Conservation (phyloP, 2,113 vertebrate genomes). For the Castor canadensis region DNA sequence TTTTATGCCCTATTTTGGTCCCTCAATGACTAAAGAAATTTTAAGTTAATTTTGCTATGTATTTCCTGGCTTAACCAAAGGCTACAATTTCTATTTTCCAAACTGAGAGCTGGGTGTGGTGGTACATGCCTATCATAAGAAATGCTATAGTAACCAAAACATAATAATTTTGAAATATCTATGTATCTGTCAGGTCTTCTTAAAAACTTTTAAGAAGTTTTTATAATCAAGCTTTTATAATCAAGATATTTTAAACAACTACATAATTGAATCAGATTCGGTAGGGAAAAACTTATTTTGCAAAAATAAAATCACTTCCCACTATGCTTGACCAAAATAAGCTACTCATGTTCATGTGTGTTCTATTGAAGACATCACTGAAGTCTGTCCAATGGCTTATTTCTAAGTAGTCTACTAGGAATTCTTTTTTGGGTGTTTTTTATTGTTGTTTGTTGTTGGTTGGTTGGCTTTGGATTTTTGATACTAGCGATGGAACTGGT, state of each 20-base stretch:
- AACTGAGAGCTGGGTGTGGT: too few relatives aligned
- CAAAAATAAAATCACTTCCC: slow-evolving; percentile 74
- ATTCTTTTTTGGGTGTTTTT: neutral
- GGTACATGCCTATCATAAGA: too few relatives aligned
- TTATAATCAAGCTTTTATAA: slow-evolving; percentile 75
- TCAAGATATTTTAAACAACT: slow-evolving; percentile 76
- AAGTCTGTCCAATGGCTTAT: slow-evolving; percentile 81
- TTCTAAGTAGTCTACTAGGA: slow-evolving; percentile 82
- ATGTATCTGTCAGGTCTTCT: slow-evolving; percentile 5
- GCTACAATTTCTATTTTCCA: slow-evolving; percentile 45
- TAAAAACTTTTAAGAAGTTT: slow-evolving; percentile 64
- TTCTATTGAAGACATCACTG: slow-evolving; percentile 80
- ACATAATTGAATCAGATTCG: slow-evolving; percentile 81
- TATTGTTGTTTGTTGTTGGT: neutral
- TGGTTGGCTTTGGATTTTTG: neutral
- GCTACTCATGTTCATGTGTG: slow-evolving; percentile 81
- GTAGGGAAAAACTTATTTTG: too few relatives aligned
- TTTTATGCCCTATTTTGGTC: slow-evolving; percentile 60
- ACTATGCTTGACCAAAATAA: slow-evolving; percentile 84
- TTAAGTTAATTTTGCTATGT: slow-evolving; percentile 74
- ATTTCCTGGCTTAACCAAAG: slow-evolving; percentile 64
- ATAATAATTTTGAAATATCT: slow-evolving; percentile 49
- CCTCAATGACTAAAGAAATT: slow-evolving; percentile 74
- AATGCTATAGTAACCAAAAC: slow-evolving; percentile 46
- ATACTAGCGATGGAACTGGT: neutral